Base-by-base conservation (phyloP, 2,888 invertebrate genomes). In the Digitonthophagus gazella region DNA sequence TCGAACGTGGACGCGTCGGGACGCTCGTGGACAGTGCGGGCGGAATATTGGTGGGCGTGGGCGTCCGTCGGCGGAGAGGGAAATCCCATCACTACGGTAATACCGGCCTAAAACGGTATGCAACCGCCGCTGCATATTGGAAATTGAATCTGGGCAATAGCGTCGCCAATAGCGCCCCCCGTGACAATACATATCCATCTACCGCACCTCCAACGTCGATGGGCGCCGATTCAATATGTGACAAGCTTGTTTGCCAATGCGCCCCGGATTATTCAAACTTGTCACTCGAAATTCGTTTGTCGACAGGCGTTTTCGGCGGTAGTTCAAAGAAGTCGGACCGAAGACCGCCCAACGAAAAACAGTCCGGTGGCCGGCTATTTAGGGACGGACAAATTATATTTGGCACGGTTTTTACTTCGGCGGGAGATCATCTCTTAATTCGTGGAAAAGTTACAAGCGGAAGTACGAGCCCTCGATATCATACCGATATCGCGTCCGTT, bases 61-160 rank as follows among this genome's bases (percentile, higher is more conserved):
- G 58, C 28, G 71, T 54, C 16, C 15, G 15, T 66, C 18, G 66
- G 71, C 64, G 75, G 78, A 73, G 75, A 73, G 80, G 76, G 80
- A 76, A 80, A 80, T 80, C 79, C 79, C 79, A 80, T 80, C 79
- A 79, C 76, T 74, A 75, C 76, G 75, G 78, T 80, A 80, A 80
- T 80, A 76, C 79, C 77, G 75, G 75, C 78, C 79, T 79, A 74
- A 80, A 80, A 78, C 78, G 72, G 74, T 72, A 73, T 69, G 71
- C 74, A 75, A 72, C 76, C 75, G 72, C 77, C 78, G 75, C 76
- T 81, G 80, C 81, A 82, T 80, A 81, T 81, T 81, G 81, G 80
- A 82, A 82, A 82, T 81, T 81, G 81, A 81, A 81, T 82, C 81
- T 79, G 78, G 80, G 79, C 80, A 81, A 81, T 80, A 78, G 76